Base-by-base conservation (phyloP, 2,113 vertebrate genomes). In the Anas platyrhynchos region DNA sequence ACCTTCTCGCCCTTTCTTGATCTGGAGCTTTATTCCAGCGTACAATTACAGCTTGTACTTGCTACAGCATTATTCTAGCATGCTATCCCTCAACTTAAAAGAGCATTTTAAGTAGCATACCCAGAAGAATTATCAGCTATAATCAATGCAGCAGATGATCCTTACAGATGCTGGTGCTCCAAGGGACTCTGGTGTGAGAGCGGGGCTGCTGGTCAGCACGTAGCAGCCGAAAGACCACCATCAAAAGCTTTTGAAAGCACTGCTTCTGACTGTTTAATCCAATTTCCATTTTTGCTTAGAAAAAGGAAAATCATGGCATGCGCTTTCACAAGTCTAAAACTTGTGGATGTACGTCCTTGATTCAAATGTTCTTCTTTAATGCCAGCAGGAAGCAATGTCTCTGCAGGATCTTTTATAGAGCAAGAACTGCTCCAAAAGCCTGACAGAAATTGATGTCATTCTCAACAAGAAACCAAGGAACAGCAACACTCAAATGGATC, bases 381-480 rank as follows among this genome's bases (percentile, higher is more conserved):
- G 94, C 43, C 95, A 96, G 94, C 94, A 79, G 93, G 95, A 96
- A 96, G 92, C 83, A 27, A 50, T 27, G 38, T 73, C 93, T 94
- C 86, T 29, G 8, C 0, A 12, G 92, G 86, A 62, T 84, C 69
- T 38, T 74, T 81, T 56, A 1, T 74, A 90, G 92, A 18, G 69
- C 68, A 1, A 84, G 90, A 34, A 8, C 86, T 54, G 88, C 88
- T 96, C 79, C 88, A 36, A 27, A 93, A 92, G 65, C 93, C 61
- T 86, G 92, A 83, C 94, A 86, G 80, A 54, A 48, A 5, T 20
- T 62, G 93, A 65, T 54, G 94, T 74, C 20, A 1, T 4, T 56
- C 84, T 73, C 41, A 2, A 44, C 20, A 31, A 36, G 34, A 62
- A 65, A 11, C 86, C 32, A 77, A 44, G 48, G 89, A 94, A 91